Percentiles rank a stretch among this genome's conserved stretches.
Conservation (phyloP, 2,888 invertebrate genomes). For the Limnephilus marmoratus region DNA sequence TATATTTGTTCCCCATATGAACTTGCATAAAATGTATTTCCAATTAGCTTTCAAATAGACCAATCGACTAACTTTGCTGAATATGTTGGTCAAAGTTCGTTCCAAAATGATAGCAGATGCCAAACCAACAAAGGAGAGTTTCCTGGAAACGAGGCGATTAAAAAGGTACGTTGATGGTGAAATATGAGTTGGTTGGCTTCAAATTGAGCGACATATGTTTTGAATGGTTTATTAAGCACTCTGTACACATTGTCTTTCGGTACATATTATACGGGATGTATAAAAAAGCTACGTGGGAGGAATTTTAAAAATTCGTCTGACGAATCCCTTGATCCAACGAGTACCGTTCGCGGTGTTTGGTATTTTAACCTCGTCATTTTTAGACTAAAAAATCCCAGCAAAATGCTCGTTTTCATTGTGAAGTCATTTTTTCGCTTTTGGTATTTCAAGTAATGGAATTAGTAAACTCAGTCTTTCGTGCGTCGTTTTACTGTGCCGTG, state of each 20-base stretch:
- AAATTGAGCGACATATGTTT: neutral
- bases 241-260: neutral
- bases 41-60: neutral
- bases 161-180: neutral
- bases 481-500: neutral
- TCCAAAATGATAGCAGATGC: neutral
- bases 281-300: constrained; percentile 37
- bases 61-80: neutral
- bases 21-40: neutral
- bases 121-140: neutral
- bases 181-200: neutral
- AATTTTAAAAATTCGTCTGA: constrained; percentile 1
- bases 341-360: neutral
- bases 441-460: neutral
- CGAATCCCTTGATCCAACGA: neutral
- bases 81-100: neutral
- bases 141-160: neutral
- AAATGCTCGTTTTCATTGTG: neutral
- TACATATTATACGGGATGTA: constrained; percentile 11
- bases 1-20: too few species aligned
- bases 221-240: neutral
- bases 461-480: neutral
- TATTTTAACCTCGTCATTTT: constrained; percentile 33
- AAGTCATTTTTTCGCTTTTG: neutral
- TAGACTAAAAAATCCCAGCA: neutral